Percentiles rank a stretch among this genome's conserved stretches.
phyloP scores from a whole-genome alignment of 35 echinoderm and acorn worm species.

The Apostichopus parvimensis region DNA sequence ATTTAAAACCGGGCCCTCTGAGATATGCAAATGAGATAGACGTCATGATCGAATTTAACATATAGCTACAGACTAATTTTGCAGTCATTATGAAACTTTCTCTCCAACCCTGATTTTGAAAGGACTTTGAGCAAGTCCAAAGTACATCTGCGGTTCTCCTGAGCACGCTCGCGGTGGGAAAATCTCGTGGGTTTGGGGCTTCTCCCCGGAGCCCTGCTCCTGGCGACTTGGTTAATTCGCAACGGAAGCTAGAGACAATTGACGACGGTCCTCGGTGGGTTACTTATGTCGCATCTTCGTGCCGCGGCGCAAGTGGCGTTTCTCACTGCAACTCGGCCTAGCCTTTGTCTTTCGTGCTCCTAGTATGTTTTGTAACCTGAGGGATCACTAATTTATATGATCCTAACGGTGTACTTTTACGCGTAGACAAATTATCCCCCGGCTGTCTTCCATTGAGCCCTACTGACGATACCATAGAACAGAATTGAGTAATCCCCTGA shows the following conservation, averaged over 20 bases:
- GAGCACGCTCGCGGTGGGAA: conserved; percentile 37
- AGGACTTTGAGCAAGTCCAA: neutral
- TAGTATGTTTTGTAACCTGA: neutral
- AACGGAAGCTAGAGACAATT: conserved; percentile 29
- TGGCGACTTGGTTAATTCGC: conserved; percentile 35
- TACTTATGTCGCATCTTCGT: conserved; percentile 14
- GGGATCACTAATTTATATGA: conserved; percentile 50
- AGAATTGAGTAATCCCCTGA: conserved; percentile 16
- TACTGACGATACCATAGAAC: conserved; percentile 16
- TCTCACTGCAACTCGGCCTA: conserved; percentile 18
- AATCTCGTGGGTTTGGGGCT: conserved; percentile 26
- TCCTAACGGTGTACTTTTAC: conserved; percentile 32
- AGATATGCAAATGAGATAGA: no score
- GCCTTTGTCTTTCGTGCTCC: neutral
- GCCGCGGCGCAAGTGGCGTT: conserved; percentile 21
- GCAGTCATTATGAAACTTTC: no score
- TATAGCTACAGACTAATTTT: no score
- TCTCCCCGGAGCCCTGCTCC: conserved; percentile 30
- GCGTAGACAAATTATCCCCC: conserved; percentile 14
- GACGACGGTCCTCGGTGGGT: conserved; percentile 3
- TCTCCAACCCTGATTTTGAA: neutral
- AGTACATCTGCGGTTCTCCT: neutral
- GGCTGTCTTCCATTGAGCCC: conserved; percentile 25
- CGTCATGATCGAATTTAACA: no score
- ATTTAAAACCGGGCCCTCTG: no score